Evolutionary conservation across 2,888 invertebrate genomes (phyloP), one percentile per base, ranked within the genome.

Genomic region (Callimorpha dominula): DNA sequence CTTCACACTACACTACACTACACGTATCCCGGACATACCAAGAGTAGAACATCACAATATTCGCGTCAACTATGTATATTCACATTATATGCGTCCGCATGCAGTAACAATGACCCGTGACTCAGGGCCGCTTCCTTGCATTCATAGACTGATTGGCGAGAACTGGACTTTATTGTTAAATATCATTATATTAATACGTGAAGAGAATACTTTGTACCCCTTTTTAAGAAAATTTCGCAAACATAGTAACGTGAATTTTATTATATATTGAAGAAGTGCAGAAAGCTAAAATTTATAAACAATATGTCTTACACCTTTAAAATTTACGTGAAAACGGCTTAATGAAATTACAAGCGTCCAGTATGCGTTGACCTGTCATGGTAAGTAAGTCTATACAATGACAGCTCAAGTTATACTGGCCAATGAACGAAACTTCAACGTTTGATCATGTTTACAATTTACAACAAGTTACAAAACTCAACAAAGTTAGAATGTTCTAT

Each of bases 61-160:
- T 57, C 11, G 63, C 17, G n/a, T 62, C 49, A 65, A 74, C 12
- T 54, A 73, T 69, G 54, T 54, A 65, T 54, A 75, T 66, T 74
- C 67, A 72, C 54, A 75, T 65, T 69, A 72, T 77, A 77, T 79
- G 82, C 82, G 83, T 79, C 73, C 73, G 81, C 86, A 73, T 78
- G 81, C 85, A 83, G 75, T 85, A 88, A 86, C 81, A 89, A 81
- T 86, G 88, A 89, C 88, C 88, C 79, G 77, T 92, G 92, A 93
- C 73, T 92, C 92, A 92, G 79, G 54, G 71, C 50, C 70, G 80
- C 81, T 86, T 85, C 84, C 85, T 83, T 83, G 85, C 84, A 75
- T 75, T 79, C 81, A 83, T 83, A 87, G 89, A 89, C 88, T 84
- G 86, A 85, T 80, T 85, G 89, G 85, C 88, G 84, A 81, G 78